Percentiles rank a stretch among this genome's conserved stretches.
Conservation (phyloP, 2,797 vertebrate genomes). For the Tarsius wallacei region DNA sequence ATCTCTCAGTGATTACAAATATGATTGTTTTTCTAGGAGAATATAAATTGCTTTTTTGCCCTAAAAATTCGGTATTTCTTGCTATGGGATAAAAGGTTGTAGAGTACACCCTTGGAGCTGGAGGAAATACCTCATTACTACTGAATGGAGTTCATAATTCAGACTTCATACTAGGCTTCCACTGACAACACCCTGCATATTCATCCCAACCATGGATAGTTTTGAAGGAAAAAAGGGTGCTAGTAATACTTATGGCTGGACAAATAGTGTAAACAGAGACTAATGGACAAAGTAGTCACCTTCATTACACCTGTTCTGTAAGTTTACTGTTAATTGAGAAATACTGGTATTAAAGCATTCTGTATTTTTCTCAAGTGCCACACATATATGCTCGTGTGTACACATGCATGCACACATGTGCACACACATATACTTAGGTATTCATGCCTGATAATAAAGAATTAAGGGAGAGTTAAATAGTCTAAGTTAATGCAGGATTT, state of each 20-base stretch:
- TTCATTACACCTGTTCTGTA: background rate
- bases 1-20: constrained; percentile 32
- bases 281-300: background rate
- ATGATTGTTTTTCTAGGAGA: constrained; percentile 17
- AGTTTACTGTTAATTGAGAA: constrained; percentile 31
- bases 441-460: constrained; percentile 41
- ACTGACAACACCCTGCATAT: background rate
- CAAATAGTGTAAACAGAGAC: background rate
- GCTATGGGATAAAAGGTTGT: background rate
- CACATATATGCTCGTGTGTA: background rate
- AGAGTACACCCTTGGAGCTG: background rate
- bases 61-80: constrained; percentile 21
- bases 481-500: constrained; percentile 36
- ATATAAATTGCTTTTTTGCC: background rate
- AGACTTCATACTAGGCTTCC: no score
- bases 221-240: background rate
- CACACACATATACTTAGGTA: background rate
- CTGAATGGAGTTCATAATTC: no score
- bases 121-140: no score
- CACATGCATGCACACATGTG: background rate
- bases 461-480: background rate
- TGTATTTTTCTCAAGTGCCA: constrained; percentile 61
- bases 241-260: background rate
- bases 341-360: constrained; percentile 16
- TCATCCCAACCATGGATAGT: background rate